Evolutionary conservation across 2,888 invertebrate genomes (phyloP), one percentile per base, ranked within the genome.

Genomic region (Anodontia alba): DNA sequence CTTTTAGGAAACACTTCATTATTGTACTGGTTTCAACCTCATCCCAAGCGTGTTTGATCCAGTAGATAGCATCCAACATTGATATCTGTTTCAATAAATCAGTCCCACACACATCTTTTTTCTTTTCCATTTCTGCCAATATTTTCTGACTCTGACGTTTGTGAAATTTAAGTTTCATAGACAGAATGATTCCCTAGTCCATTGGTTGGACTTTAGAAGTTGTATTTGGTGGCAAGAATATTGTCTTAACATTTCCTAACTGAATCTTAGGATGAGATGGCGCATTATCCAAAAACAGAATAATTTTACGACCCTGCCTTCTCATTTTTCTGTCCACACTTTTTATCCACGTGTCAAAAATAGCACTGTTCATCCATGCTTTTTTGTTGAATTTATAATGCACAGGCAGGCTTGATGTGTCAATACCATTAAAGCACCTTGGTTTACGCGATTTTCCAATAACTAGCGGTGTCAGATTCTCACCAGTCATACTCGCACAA

Each of bases 21-120:
- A 73, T 78, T 38, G 69, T 78, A 33, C 51, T 36, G 7, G 36
- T 17, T 12, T 75, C 71, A 23, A 54, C 38, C 1, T 72, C 54
- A 17, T 36, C 33, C 81, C 76, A 81, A 12, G 81, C 36, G 1
- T 20, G 46, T n/a, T 46, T 69, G 3, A 80, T 20, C 83, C 80
- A 83, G 29, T 75, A 71, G 33, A 83, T 80, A 36, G 83, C 83
- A 26, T 83, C 73, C 17, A 83, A n/a, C n/a, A n/a, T n/a, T n/a
- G n/a, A n/a, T n/a, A n/a, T n/a, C n/a, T n/a, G n/a, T 46, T 1
- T 0, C 46, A 43, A 23, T 10, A 57, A 10, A 15, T 57, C 57
- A 57, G n/a, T 15, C 8, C 57, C 26, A 26, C 26, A 23, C 43
- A 43, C 17, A 43, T 43, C 43, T 43, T 43, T 43, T 12, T 76